Evolutionary conservation across 1,140 invertebrate genomes (phyloP), one percentile per base, ranked within the genome.

Genomic region (Lordiphosa stackelbergi): DNA sequence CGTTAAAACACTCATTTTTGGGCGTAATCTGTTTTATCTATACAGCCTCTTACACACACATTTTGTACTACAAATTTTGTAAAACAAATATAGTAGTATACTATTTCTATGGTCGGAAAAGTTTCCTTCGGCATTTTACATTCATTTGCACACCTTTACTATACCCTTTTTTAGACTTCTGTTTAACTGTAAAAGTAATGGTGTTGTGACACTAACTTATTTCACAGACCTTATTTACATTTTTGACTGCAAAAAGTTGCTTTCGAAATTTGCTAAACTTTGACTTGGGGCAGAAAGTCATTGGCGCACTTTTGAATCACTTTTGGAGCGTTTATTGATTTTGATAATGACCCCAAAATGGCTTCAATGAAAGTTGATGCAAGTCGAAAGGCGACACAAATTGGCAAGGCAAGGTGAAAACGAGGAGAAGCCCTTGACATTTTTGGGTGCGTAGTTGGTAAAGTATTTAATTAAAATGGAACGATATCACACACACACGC

Each of bases 381-480:
- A 24, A 37, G 42, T 11, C 10, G n/a, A 45, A 5, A 28, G 24
- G 24, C 6, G 24, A 5, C 24, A 28, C 5, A 28, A 28, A 28
- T 28, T 5, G 24, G 12, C 19, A 19, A 16, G 24, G 51, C 45
- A 64, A 42, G 60, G 47, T 54, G 41, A 47, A 41, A 40, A 36
- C 11, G 37, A 52, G 34, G 38, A 49, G 16, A 37, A 54, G 52
- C 28, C 37, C 47, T 63, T 73, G 65, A 51, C 47, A 74, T 46
- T 66, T 57, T 66, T 31, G 13, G 12, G n/a, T 16, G 52, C 53
- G 45, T 56, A 40, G 49, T 54, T 49, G 31, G 35, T 38, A 54
- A 60, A 73, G 52, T 64, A 79, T 79, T 79, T 81, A 79, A 79
- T 79, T 79, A 81, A 79, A 68, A 64, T 60, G 56, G 60, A 69